Evolutionary conservation across 2,113 vertebrate species (phyloP).

Genomic region (Caretta caretta): DNA sequence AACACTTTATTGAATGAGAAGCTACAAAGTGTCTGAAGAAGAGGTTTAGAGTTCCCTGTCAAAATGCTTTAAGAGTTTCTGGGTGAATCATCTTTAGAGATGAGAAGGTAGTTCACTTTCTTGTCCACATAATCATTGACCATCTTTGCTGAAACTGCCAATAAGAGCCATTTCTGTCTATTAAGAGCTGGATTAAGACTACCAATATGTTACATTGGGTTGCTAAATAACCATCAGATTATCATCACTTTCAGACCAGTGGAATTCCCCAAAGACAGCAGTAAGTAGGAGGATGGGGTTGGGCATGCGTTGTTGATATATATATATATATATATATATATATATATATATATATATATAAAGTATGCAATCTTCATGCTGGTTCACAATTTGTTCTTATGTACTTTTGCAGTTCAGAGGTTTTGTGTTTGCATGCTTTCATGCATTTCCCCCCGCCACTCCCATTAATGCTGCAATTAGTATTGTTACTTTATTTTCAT

Average conservation of each 20-base stretch:
- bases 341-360: too few species aligned
- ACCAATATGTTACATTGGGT: background rate
- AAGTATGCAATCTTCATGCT: too few species aligned
- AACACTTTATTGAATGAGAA: background rate
- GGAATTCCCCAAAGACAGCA: background rate
- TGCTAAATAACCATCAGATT: background rate
- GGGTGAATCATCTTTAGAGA: background rate
- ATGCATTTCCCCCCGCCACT: background rate
- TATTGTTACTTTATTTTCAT: background rate
- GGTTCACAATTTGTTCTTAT: background rate
- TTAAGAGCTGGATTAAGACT: background rate
- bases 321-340: too few species aligned
- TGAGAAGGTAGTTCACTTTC: too few species aligned
- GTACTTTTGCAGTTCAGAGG: constrained; percentile 20
- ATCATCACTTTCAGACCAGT: background rate
- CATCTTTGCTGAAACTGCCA: too few species aligned
- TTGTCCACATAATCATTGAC: too few species aligned
- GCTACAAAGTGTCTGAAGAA: background rate
- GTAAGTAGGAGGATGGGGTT: background rate
- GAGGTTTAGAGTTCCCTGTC: background rate
- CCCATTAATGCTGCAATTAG: background rate
- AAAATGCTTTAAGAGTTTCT: background rate
- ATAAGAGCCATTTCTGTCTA: background rate
- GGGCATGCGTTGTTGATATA: background rate
- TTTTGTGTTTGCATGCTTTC: background rate